Base-by-base conservation (phyloP, 1,140 invertebrate species). In the Zaprionus vittiger region DNA sequence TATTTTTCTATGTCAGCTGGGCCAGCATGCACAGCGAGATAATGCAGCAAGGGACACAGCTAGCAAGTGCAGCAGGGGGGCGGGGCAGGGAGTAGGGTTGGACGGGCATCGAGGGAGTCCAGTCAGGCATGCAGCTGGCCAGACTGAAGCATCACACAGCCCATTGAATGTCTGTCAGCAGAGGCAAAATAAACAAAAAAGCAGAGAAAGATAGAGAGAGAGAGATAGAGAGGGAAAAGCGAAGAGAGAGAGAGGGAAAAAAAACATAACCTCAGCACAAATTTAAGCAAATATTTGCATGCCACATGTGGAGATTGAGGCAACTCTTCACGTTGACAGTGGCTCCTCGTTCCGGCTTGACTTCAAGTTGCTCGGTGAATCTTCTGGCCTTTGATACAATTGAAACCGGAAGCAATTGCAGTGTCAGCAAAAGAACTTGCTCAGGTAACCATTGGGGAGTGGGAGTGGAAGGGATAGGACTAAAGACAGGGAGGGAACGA, bases 271-370 rank as follows among this genome's bases (percentile, higher is more conserved):
- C 85, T 90, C 85, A 90, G 85, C 85, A 90, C 81, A 90, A 90
- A 90, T 90, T 90, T 90, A 91, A 85, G 86, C 85, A 90, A 90
- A 90, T 90, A 90, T 90, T 90, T 90, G 86, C 86, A 79, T 76
- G 55, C 76, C 72, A 75, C 76, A 75, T 77, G 70, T 77, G 63
- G 59, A 77, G 75, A 73, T 67, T 77, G 75, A 76, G 73, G 73
- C 73, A 52, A 76, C 73, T 76, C 73, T 71, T 72, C 68, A 55
- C 41, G 41, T 61, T 66, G 68, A 73, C 74, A 66, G 56, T 77
- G 37, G 26, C 47, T 73, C 38, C 41, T 44, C 41, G 6, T 9
- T 41, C n/a, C 37, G 26, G 47, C 37, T 47, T 72, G 62, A 62
- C 54, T 72, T 56, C 52, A n/a, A 41, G 38, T 41, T 65, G 17